These are phyloP conservation scores for Falco concolor DNA, from an alignment of 2,797 vertebrate genomes.

Conservation along the genomic window DNA sequence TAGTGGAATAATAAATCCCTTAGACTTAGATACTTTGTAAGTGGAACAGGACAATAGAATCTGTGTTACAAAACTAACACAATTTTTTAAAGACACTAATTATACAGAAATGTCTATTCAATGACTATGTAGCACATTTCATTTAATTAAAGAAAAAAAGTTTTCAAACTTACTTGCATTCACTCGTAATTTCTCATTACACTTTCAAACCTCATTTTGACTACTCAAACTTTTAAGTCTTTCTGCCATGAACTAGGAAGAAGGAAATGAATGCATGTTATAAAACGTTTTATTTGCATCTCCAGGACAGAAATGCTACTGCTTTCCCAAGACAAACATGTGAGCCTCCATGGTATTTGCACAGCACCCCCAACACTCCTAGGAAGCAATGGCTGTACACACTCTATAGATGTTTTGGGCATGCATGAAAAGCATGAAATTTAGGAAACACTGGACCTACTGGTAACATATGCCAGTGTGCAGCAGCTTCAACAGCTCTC, in stretches of 20 bases:
- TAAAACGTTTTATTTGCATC: not conserved
- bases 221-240: not conserved
- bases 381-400: not conserved
- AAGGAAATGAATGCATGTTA: not conserved
- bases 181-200: not conserved
- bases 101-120: not conserved
- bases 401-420: not conserved
- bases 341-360: not conserved
- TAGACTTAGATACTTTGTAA: slow-evolving; percentile 21
- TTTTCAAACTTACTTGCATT: not conserved
- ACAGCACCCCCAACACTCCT: accelerated
- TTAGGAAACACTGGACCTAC: not conserved
- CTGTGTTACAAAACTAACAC: not conserved
- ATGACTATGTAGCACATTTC: not conserved
- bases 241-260: not conserved
- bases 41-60: not conserved
- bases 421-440: accelerated
- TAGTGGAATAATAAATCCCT: slow-evolving; percentile 15
- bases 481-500: not conserved
- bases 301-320: not conserved
- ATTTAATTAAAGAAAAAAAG: not conserved
- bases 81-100: not conserved
- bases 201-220: not conserved
- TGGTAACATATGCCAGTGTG: accelerated
- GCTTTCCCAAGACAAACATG: too few species aligned